Evolutionary conservation across 1,140 invertebrate species (phyloP).

Genomic region (Choristoneura fumiferana): DNA sequence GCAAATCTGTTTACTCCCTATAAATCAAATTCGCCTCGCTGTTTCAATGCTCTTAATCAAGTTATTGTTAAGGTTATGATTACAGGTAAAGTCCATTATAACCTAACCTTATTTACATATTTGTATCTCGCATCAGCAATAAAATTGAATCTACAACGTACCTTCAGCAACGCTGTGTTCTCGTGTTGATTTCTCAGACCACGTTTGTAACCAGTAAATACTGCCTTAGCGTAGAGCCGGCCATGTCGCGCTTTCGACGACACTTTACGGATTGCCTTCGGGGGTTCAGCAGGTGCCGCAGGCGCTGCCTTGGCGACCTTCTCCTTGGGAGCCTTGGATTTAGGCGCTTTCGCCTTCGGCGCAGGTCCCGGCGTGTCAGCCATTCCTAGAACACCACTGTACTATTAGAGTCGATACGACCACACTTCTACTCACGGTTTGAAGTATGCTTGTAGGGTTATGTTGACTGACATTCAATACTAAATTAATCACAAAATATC

Average conservation of each 20-base stretch:
- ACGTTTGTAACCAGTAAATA: conserved; percentile 99
- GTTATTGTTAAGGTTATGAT: too few relatives aligned
- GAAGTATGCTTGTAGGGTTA: conserved; percentile 53
- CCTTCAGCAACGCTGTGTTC: conserved; percentile 96
- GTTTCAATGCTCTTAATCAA: too few relatives aligned
- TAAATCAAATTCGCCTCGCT: too few relatives aligned
- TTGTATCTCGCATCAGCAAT: background rate
- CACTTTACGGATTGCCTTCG: conserved; percentile 79
- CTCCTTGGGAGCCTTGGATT: conserved; percentile 80
- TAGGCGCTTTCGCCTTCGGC: conserved; percentile 80
- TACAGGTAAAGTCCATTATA: too few relatives aligned
- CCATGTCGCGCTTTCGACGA: conserved; percentile 85
- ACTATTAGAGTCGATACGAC: conserved; percentile 28
- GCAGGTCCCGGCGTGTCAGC: conserved; percentile 80
- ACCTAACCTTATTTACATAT: background rate
- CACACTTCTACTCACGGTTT: conserved; percentile 1
- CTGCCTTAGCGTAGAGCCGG: conserved; percentile 96
- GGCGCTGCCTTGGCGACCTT: conserved; percentile 77
- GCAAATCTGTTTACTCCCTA: too few relatives aligned
- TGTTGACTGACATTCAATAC: conserved; percentile 68
- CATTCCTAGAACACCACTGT: conserved; percentile 79
- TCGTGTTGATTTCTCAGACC: conserved; percentile 98
- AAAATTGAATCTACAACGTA: conserved; percentile 56
- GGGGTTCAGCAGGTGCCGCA: conserved; percentile 67
- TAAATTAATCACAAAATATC: conserved; percentile 57